Conservation (phyloP, 2,113 vertebrate genomes). For the Gnathonemus longibarbis region DNA sequence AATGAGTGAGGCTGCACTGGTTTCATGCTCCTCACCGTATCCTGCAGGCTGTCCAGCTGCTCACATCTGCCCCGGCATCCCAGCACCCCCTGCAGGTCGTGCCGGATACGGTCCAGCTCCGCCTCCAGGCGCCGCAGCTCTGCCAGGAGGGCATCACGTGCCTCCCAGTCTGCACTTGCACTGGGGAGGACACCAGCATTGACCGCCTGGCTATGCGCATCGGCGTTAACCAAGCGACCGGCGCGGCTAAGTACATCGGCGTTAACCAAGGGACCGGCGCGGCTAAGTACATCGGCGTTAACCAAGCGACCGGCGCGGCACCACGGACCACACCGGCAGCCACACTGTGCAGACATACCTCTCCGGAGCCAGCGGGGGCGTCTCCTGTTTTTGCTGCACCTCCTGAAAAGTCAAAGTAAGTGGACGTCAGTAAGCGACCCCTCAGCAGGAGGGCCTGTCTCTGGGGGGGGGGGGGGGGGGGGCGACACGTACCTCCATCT, state of each 20-base stretch:
- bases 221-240: too few relatives aligned
- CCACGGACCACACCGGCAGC: neutral
- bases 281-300: neutral
- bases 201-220: neutral
- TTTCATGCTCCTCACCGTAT: slow-evolving; percentile 42
- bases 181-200: slow-evolving; percentile 24
- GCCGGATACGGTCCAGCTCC: slow-evolving; percentile 64
- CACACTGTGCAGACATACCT: slow-evolving; percentile 57
- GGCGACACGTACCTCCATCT: slow-evolving; percentile 65
- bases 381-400: slow-evolving; percentile 48
- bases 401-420: slow-evolving; percentile 31
- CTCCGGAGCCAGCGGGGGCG: slow-evolving; percentile 27
- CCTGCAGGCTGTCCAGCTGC: slow-evolving; percentile 54
- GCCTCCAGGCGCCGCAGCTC: slow-evolving; percentile 66
- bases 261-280: too few relatives aligned
- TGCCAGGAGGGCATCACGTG: slow-evolving; percentile 55
- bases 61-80: slow-evolving; percentile 60
- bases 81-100: slow-evolving; percentile 58
- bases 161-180: slow-evolving; percentile 56
- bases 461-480: neutral
- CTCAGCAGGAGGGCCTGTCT: neutral
- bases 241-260: too few relatives aligned
- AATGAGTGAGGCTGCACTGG: neutral
- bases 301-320: neutral
- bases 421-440: neutral